Evolutionary conservation across 2,113 vertebrate species (phyloP).

Genomic region (Hippoglossus stenolepis): DNA sequence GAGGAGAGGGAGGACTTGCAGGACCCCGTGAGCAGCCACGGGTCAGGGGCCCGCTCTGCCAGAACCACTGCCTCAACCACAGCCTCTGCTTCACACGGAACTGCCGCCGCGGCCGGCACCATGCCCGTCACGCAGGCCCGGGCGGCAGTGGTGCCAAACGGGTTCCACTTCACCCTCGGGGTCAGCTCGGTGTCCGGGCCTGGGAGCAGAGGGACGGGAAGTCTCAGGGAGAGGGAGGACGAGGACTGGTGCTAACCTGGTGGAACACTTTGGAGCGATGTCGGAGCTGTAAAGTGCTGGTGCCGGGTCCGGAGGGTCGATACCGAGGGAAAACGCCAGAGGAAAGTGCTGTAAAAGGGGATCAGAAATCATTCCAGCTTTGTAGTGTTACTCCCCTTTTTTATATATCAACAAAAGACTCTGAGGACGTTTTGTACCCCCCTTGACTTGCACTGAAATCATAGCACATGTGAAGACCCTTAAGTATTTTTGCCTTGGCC

Average conservation of each 20-base stretch:
- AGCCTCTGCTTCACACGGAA: slow-evolving; percentile 80
- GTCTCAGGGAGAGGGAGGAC: slow-evolving; percentile 89
- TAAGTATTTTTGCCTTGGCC: slow-evolving; percentile 66
- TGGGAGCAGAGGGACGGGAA: slow-evolving; percentile 82
- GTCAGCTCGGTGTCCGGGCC: slow-evolving; percentile 77
- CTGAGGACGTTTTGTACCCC: slow-evolving; percentile 62
- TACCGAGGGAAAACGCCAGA: slow-evolving; percentile 11
- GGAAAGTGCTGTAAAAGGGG: slow-evolving; percentile 46
- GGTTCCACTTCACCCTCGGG: slow-evolving; percentile 91
- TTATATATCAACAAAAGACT: slow-evolving; percentile 49
- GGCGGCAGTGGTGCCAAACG: slow-evolving; percentile 88
- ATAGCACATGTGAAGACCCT: slow-evolving; percentile 67
- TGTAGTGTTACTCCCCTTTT: slow-evolving; percentile 57
- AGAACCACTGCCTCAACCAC: slow-evolving; percentile 81
- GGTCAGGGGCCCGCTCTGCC: slow-evolving; percentile 47
- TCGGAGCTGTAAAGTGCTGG: slow-evolving; percentile 26
- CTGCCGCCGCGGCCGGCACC: slow-evolving; percentile 68
- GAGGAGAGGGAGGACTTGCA: slow-evolving; percentile 92
- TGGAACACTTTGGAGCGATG: slow-evolving; percentile 73
- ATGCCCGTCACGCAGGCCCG: slow-evolving; percentile 82
- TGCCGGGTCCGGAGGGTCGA: not conserved
- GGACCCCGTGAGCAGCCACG: slow-evolving; percentile 90
- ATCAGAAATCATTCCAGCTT: slow-evolving; percentile 70
- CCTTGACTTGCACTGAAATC: slow-evolving; percentile 74
- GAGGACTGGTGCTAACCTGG: slow-evolving; percentile 95